Base-by-base conservation (phyloP, 2,113 vertebrate genomes). In the Zapornia atra region DNA sequence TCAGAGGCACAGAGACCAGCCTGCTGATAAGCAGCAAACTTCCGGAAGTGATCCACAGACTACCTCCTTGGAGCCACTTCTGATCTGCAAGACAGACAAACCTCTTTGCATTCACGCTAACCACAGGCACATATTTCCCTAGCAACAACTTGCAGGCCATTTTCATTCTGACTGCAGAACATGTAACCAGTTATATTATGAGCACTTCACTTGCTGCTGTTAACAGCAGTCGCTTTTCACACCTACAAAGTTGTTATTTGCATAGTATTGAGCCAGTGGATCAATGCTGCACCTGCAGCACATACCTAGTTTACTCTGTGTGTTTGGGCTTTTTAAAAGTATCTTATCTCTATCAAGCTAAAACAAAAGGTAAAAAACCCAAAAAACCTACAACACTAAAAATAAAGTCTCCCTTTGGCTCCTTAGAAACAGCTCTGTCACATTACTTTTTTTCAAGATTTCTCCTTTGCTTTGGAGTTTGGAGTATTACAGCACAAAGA, bases 61-160 rank as follows among this genome's bases (percentile, higher is more conserved):
- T 26, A 21, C 77, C 86, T 25, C 73, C 90, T 92, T 42, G 15
- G 69, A 91, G 84, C 71, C 73, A 42, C 40, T 87, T 97, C 42
- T 90, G 81, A 93, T 91, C 90, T 53, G 77, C 68, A 94, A 87
- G 66, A 71, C 78, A 83, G 83, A 88, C 76, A 82, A 92, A 83
- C 24, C 70, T 87, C 93, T 86, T 86, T 56, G 83, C 66, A 64
- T 71, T 96, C 90, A 94, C 80, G 22, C 88, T 91, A 96, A 97
- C 97, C 94, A 78, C 95, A 96, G 95, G 94, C 33, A 2, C 88
- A 93, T 40, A 95, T 92, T 96, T 90, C 96, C 95, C 56, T 86
- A 87, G 95, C 95, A 97, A 97, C 95, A 92, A 84, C 70, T 57
- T 36, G 63, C 75, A 83, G 79, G 72, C 83, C 36, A 10, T 89